Percentiles rank a stretch among this genome's conserved stretches.
Evolutionary conservation across 2,113 vertebrate genomes (phyloP).

Genomic region (Poicephalus meyeri): DNA sequence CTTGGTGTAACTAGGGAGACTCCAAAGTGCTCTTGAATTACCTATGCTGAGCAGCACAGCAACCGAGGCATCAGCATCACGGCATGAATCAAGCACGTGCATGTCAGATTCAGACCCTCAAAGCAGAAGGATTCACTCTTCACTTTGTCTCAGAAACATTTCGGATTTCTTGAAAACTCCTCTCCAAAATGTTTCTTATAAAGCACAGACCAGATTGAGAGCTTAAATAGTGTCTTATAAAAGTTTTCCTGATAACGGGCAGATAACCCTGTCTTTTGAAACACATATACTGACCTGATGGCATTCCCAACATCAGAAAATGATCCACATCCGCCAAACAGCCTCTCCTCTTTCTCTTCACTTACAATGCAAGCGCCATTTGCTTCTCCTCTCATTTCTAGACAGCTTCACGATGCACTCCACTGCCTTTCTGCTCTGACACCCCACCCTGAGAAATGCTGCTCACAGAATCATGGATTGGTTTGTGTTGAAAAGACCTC

Average conservation of each 20-base stretch:
- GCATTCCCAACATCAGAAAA: background rate
- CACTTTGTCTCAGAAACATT: background rate
- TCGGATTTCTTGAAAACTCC: background rate
- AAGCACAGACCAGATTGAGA: background rate
- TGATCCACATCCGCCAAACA: background rate
- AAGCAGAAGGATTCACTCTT: background rate
- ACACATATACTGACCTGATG: background rate
- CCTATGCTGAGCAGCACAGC: background rate
- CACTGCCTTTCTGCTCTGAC: background rate
- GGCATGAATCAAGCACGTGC: background rate
- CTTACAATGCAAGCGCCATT: background rate
- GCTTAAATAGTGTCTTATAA: background rate
- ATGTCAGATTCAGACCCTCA: background rate
- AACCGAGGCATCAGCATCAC: background rate
- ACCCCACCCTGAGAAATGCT: background rate
- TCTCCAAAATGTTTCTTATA: background rate
- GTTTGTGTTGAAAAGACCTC: background rate
- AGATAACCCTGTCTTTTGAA: background rate
- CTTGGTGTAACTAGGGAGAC: background rate
- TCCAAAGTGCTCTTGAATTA: background rate
- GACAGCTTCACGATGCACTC: background rate
- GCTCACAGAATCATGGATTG: background rate
- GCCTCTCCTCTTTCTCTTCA: background rate
- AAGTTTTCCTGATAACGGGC: background rate
- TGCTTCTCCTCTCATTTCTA: background rate